These are phyloP conservation scores for Lemur catta DNA, from an alignment of 2,797 vertebrate species.

Conservation along the genomic window DNA sequence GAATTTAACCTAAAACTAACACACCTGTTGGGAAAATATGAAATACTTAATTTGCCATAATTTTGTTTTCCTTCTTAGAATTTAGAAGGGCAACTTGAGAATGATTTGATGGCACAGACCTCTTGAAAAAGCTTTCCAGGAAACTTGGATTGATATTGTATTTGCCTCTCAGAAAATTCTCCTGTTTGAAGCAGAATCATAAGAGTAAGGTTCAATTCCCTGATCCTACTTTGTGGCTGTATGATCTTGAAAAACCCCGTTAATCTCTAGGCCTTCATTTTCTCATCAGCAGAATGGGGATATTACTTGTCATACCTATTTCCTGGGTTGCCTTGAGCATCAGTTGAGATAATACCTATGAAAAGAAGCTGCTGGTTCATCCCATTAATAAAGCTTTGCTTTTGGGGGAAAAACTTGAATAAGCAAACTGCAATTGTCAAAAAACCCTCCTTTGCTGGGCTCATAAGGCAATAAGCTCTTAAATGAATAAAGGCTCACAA, in stretches of 20 bases:
- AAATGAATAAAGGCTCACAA: slow-evolving; percentile 11
- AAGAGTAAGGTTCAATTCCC: not conserved
- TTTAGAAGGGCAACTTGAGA: slow-evolving; percentile 13
- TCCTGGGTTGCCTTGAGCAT: not conserved
- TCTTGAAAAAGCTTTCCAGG: not conserved
- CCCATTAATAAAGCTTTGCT: slow-evolving; percentile 16
- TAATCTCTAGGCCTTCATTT: slow-evolving; percentile 2
- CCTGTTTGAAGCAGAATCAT: slow-evolving; percentile 2
- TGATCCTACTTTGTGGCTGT: not conserved
- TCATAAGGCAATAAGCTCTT: not conserved
- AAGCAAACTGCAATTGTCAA: not conserved
- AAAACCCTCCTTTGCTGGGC: not conserved
- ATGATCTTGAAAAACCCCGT: slow-evolving; percentile 1
- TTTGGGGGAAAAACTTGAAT: not conserved
- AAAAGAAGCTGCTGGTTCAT: not conserved
- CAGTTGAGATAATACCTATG: not conserved
- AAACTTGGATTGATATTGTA: not conserved
- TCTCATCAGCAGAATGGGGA: slow-evolving; percentile 42
- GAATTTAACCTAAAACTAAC: slow-evolving; percentile 35
- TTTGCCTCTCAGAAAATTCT: slow-evolving; percentile 41
- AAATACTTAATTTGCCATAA: slow-evolving; percentile 21
- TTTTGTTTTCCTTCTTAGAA: slow-evolving; percentile 37
- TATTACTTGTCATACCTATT: not conserved
- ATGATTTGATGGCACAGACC: not conserved
- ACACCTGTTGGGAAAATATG: not conserved